Conservation (phyloP, 2,888 invertebrate genomes). For the Athalia rosae region DNA sequence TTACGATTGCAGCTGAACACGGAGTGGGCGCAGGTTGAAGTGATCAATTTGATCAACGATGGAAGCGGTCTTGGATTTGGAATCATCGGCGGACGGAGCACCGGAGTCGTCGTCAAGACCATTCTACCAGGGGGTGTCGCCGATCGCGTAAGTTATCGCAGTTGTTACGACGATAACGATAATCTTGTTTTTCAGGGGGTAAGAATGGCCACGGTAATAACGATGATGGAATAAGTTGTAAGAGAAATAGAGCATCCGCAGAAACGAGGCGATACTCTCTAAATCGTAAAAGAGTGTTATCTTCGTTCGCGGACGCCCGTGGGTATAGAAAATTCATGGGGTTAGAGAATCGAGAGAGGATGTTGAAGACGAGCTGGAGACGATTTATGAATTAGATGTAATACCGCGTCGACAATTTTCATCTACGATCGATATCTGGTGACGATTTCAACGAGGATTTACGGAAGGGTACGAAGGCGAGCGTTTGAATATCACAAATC, state of each 20-base stretch:
- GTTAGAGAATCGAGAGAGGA: no score
- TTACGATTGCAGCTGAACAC: conserved; percentile 87
- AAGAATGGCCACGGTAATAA: neutral
- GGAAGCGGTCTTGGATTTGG: conserved; percentile 99
- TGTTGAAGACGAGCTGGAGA: no score
- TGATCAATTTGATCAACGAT: conserved; percentile 97
- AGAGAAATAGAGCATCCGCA: neutral
- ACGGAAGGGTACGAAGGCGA: no score
- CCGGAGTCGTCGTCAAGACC: conserved; percentile 99
- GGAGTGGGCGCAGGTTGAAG: conserved; percentile 99
- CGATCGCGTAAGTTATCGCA: conserved; percentile 83
- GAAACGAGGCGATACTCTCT: no score
- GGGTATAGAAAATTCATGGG: no score
- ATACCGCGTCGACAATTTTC: no score
- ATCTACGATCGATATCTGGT: no score
- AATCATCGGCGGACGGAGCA: conserved; percentile 97
- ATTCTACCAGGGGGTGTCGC: conserved; percentile 98
- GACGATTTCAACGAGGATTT: no score
- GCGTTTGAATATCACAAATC: no score
- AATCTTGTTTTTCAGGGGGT: neutral
- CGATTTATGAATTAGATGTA: no score
- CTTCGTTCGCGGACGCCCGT: no score
- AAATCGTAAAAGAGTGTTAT: no score
- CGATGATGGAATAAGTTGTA: neutral
- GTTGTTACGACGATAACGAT: neutral